Evolutionary conservation across 2,888 invertebrate genomes (phyloP).

Genomic region (Pemphredon lugubris): DNA sequence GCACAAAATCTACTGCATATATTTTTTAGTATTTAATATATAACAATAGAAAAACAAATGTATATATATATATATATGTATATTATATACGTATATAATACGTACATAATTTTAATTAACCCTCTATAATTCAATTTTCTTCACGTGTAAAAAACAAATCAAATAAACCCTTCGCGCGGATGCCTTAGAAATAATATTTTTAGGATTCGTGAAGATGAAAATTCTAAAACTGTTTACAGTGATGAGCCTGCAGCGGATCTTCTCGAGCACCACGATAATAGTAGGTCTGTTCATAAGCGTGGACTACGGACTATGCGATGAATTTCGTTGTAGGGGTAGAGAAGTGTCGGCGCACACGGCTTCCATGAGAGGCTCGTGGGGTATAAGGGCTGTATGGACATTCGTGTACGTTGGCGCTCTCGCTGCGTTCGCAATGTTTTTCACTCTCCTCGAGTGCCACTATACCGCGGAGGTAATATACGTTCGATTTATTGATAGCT

Average conservation of each 20-base stretch:
- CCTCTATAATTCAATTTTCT: too few relatives aligned
- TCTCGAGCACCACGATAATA: slow-evolving; percentile 84
- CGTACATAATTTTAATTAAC: too few relatives aligned
- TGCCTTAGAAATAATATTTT: too few relatives aligned
- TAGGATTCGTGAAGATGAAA: too few relatives aligned
- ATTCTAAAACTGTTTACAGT: slow-evolving; percentile 79
- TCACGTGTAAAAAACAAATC: too few relatives aligned
- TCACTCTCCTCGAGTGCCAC: slow-evolving; percentile 81
- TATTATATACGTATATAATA: too few relatives aligned
- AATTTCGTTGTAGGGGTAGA: slow-evolving; percentile 84
- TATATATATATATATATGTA: too few relatives aligned
- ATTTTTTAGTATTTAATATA: too few relatives aligned
- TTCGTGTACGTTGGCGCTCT: slow-evolving; percentile 83
- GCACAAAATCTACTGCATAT: too few relatives aligned
- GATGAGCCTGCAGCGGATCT: slow-evolving; percentile 84
- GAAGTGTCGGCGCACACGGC: slow-evolving; percentile 72
- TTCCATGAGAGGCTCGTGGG: slow-evolving; percentile 79
- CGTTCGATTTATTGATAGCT: not conserved
- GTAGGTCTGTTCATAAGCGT: slow-evolving; percentile 85
- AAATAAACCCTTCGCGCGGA: too few relatives aligned
- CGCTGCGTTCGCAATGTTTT: slow-evolving; percentile 82
- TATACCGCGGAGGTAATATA: slow-evolving; percentile 74
- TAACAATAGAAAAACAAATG: too few relatives aligned
- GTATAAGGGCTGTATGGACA: slow-evolving; percentile 83
- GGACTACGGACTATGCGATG: slow-evolving; percentile 84